Percentiles rank a stretch among this genome's conserved stretches.
These are phyloP conservation scores for Lanius ludovicianus DNA, from an alignment of 2,113 vertebrate species.

Conservation along the genomic window DNA sequence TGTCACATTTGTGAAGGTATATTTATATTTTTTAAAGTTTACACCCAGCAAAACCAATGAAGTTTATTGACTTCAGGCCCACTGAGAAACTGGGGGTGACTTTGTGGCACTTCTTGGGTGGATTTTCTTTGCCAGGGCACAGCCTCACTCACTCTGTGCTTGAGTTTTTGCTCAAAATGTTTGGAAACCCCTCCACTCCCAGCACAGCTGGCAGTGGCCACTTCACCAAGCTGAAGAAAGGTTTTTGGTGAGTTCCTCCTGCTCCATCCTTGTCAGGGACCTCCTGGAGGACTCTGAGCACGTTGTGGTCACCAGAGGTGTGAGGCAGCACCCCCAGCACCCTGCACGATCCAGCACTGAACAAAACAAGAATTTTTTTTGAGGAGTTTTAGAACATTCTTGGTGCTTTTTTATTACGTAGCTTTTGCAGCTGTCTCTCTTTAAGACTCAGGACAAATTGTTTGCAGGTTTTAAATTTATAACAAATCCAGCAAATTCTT, in stretches of 20 bases:
- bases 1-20: background rate
- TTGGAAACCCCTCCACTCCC: background rate
- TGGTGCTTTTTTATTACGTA: background rate
- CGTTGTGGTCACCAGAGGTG: fast-evolving
- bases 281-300: background rate
- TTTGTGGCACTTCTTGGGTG: background rate
- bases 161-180: background rate
- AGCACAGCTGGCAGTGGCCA: background rate
- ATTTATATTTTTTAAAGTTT: background rate
- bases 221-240: background rate
- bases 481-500: background rate
- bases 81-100: background rate
- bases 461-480: background rate
- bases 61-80: background rate
- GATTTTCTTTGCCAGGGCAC: background rate
- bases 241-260: background rate
- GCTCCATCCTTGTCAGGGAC: background rate
- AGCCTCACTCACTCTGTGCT: background rate
- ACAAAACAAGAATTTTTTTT: background rate
- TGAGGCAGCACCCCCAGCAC: background rate
- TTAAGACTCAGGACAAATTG: background rate
- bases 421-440: background rate
- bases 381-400: background rate
- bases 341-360: background rate
- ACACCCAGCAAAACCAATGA: background rate